Percentiles rank a stretch among this genome's conserved stretches.
Evolutionary conservation across 1,140 invertebrate species (phyloP).

Genomic region (Drosophila varians): DNA sequence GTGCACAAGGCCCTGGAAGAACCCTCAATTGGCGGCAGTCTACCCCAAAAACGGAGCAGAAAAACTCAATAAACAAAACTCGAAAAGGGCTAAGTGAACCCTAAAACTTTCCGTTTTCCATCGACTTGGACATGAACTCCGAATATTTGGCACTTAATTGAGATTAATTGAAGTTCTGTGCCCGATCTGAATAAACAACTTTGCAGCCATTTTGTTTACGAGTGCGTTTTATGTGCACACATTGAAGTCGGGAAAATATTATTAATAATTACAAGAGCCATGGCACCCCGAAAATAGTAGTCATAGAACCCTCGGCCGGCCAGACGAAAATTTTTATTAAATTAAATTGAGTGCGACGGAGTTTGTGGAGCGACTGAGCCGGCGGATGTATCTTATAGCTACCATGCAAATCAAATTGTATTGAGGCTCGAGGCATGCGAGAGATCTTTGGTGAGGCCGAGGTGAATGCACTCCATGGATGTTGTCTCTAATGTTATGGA

Average conservation of each 20-base stretch:
- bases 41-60: slow-evolving; percentile 9
- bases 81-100: slow-evolving; percentile 63
- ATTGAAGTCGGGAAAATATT: slow-evolving; percentile 39
- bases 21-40: slow-evolving; percentile 61
- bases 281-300: slow-evolving; percentile 67
- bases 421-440: slow-evolving; percentile 8
- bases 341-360: slow-evolving; percentile 76
- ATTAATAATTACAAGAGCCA: slow-evolving; percentile 69
- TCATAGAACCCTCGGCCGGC: slow-evolving; percentile 34
- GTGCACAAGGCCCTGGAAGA: slow-evolving; percentile 50
- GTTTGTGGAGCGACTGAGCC: slow-evolving; percentile 17
- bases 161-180: slow-evolving; percentile 78
- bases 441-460: slow-evolving; percentile 37
- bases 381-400: slow-evolving; percentile 56
- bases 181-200: slow-evolving; percentile 68
- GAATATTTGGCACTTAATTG: slow-evolving; percentile 74
- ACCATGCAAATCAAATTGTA: slow-evolving; percentile 61
- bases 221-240: slow-evolving; percentile 72
- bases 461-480: slow-evolving; percentile 68
- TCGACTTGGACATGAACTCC: slow-evolving; percentile 20
- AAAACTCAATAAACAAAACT: slow-evolving; percentile 15
- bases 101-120: slow-evolving; percentile 46
- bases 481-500: slow-evolving; percentile 32
- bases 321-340: slow-evolving; percentile 63
- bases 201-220: slow-evolving; percentile 73